phyloP scores from a whole-genome alignment of 2,113 vertebrate genomes.

The Amia ocellicauda region DNA sequence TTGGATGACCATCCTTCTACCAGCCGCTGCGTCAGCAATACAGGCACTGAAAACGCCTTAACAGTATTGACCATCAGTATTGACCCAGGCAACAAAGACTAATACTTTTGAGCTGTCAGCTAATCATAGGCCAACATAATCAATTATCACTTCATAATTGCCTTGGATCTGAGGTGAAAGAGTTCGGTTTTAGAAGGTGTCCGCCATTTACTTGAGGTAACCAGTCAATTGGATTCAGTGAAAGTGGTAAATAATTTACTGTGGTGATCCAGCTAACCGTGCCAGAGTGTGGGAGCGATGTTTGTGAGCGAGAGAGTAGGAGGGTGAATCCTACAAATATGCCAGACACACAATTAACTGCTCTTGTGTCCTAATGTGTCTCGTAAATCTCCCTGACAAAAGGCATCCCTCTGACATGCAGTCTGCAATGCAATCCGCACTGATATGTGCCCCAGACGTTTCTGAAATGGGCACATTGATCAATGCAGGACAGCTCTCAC shows the following conservation, averaged over 20 bases:
- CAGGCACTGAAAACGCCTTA: no score
- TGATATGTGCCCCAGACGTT: conserved; percentile 11
- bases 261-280: background rate
- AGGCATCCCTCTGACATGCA: background rate
- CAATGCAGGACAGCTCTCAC: conserved; percentile 5
- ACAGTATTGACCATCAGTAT: no score
- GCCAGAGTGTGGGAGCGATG: background rate
- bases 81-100: background rate
- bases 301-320: background rate
- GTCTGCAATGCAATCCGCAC: background rate
- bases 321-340: background rate
- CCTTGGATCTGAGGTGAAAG: conserved; percentile 9
- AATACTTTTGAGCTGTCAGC: background rate
- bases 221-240: conserved; percentile 7
- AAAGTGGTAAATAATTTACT: conserved; percentile 5
- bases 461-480: conserved; percentile 15
- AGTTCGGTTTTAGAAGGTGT: conserved; percentile 9
- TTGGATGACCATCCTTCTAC: no score
- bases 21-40: no score
- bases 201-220: conserved; percentile 4
- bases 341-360: conserved; percentile 20
- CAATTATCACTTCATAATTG: conserved; percentile 13
- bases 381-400: conserved; percentile 19
- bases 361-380: conserved; percentile 20
- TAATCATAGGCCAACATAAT: background rate